A percentile compares a stretch with the other conserved stretches of the same genome.
phyloP scores from a whole-genome alignment of 2,113 vertebrate genomes.

The Hippopotamus amphibius region DNA sequence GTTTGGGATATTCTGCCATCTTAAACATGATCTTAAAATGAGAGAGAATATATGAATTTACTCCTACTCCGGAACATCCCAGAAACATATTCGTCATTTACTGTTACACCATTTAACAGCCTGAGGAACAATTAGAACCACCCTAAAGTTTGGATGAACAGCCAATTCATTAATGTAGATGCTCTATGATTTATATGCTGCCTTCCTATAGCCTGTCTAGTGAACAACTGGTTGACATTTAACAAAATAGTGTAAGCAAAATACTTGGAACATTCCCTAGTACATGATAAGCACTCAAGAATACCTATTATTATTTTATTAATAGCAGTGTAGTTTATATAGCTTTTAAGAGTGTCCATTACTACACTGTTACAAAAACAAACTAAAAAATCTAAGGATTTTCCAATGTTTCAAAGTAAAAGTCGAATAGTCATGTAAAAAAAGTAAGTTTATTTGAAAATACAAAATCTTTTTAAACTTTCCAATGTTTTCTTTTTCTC shows the following conservation, averaged over 20 bases:
- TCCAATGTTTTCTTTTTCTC: constrained; percentile 28
- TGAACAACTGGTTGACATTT: neutral
- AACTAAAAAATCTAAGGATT: constrained; percentile 21
- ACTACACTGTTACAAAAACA: neutral
- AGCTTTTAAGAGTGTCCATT: neutral
- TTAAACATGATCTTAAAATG: neutral
- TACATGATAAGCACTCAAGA: neutral
- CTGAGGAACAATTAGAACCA: neutral
- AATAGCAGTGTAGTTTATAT: neutral
- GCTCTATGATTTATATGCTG: neutral
- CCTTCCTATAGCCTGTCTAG: neutral
- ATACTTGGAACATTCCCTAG: neutral
- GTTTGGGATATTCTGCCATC: neutral
- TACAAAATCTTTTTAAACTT: constrained; percentile 35
- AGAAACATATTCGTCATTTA: neutral
- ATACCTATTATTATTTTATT: constrained; percentile 24
- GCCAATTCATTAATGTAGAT: neutral
- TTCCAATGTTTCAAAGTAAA: neutral
- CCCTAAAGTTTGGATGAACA: neutral
- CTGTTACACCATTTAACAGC: neutral
- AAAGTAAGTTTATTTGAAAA: constrained; percentile 42
- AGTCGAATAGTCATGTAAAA: neutral
- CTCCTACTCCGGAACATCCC: neutral
- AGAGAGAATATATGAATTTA: neutral
- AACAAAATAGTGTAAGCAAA: constrained; percentile 24